Percentiles rank a stretch among this genome's conserved stretches.
These are phyloP conservation scores for Ia io DNA, from an alignment of 2,113 vertebrate genomes.

Conservation along the genomic window DNA sequence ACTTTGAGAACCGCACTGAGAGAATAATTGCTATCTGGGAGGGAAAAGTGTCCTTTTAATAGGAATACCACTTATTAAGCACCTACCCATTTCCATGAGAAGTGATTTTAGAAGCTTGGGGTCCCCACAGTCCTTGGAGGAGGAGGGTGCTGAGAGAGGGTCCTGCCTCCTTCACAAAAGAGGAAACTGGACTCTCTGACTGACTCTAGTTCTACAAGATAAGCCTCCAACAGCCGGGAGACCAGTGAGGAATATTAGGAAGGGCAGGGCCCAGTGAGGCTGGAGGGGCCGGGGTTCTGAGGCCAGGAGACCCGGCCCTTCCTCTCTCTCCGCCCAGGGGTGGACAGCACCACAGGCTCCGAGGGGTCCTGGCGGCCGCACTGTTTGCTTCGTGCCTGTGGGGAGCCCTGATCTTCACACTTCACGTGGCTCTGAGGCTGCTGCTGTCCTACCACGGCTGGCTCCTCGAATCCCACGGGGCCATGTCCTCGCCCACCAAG, in stretches of 20 bases:
- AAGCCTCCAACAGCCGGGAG: not conserved
- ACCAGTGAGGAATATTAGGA: not conserved
- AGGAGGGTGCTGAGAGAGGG: not conserved
- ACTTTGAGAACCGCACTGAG: not conserved
- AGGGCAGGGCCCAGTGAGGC: not conserved
- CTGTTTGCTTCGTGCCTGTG: slow-evolving; percentile 91
- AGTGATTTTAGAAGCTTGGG: not conserved
- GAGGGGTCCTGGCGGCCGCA: slow-evolving; percentile 78
- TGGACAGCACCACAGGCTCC: slow-evolving; percentile 49
- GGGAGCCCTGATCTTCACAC: slow-evolving; percentile 91
- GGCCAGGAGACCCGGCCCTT: not conserved
- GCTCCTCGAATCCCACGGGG: slow-evolving; percentile 91
- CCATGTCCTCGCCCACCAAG: slow-evolving; percentile 90
- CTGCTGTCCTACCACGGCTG: slow-evolving; percentile 94
- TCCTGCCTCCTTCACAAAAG: not conserved
- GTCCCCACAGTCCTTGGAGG: not conserved
- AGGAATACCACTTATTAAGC: not conserved
- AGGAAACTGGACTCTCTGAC: not conserved
- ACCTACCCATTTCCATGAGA: not conserved
- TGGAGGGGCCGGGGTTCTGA: not conserved
- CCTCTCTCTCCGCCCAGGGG: slow-evolving; percentile 39
- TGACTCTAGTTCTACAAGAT: not conserved
- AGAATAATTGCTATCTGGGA: not conserved
- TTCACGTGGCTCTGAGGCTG: slow-evolving; percentile 90
- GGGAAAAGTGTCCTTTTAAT: not conserved